Evolutionary conservation across 2,113 vertebrate species (phyloP).

Genomic region (Podarcis raffonei): DNA sequence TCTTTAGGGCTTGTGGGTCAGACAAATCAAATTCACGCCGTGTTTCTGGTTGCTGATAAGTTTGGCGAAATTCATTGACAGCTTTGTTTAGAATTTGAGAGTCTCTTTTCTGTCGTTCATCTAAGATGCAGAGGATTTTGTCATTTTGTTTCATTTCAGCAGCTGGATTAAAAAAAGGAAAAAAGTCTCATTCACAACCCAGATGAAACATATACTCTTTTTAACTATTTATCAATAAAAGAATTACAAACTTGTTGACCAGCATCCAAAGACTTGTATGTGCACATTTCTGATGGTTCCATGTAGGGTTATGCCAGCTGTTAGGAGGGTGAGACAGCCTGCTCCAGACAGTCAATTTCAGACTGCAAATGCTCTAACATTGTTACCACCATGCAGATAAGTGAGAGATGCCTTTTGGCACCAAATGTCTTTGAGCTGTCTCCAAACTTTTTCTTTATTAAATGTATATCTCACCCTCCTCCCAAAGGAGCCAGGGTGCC

Average conservation of each 20-base stretch:
- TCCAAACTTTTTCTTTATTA: too few species aligned
- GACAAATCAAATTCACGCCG: conserved; percentile 83
- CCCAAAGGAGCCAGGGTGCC: too few species aligned
- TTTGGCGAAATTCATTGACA: conserved; percentile 71
- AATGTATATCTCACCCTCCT: background rate
- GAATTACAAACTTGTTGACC: background rate
- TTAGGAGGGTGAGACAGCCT: background rate
- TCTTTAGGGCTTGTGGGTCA: conserved; percentile 75
- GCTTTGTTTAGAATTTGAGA: conserved; percentile 68
- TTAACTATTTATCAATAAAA: background rate
- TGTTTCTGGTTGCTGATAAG: conserved; percentile 77
- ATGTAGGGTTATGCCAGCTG: background rate
- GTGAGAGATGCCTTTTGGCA: background rate
- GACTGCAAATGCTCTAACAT: background rate
- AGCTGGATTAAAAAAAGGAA: conserved; percentile 59
- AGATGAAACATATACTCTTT: background rate
- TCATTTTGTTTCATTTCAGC: conserved; percentile 76
- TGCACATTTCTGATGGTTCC: background rate
- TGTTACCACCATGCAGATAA: background rate
- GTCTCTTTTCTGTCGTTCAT: conserved; percentile 71
- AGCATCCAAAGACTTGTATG: background rate
- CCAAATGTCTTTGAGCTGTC: background rate
- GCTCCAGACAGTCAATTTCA: background rate
- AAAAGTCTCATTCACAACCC: background rate
- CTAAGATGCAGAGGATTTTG: conserved; percentile 71